Evolutionary conservation across 2,113 vertebrate genomes (phyloP).

Genomic region (Micromys minutus): DNA sequence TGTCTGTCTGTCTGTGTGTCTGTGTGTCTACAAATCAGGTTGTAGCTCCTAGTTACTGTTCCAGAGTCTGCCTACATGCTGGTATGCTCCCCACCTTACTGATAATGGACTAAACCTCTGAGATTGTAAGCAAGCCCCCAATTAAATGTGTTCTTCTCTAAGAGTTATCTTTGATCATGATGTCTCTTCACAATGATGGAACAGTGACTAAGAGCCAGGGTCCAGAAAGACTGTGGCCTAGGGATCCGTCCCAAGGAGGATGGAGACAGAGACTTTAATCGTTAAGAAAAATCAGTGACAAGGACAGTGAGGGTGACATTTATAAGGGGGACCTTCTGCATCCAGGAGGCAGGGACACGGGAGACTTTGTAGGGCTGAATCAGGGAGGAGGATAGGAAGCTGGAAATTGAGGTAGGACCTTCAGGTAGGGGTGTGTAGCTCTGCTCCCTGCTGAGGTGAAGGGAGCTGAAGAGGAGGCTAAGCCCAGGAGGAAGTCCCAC

Average conservation of each 20-base stretch:
- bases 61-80: not conserved
- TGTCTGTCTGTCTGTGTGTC: not conserved
- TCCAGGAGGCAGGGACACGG: not conserved
- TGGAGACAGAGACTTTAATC: not conserved
- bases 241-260: not conserved
- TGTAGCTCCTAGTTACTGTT: not conserved
- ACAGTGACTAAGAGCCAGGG: not conserved
- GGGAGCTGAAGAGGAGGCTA: not conserved
- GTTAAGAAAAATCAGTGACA: not conserved
- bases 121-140: not conserved
- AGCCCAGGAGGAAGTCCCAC: not conserved
- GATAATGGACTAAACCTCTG: not conserved
- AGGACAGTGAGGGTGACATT: not conserved
- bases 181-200: not conserved
- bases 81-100: no score
- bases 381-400: not conserved
- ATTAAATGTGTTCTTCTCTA: not conserved
- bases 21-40: not conserved
- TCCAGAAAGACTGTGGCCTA: not conserved
- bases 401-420: not conserved
- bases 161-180: not conserved
- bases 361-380: not conserved
- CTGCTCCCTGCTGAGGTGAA: not conserved
- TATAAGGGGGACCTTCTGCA: not conserved
- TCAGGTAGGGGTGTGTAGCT: not conserved